Base-by-base conservation (phyloP, 30 jellyfish, hydroid and myxozoan genomes). In the Aurelia sp. region DNA sequence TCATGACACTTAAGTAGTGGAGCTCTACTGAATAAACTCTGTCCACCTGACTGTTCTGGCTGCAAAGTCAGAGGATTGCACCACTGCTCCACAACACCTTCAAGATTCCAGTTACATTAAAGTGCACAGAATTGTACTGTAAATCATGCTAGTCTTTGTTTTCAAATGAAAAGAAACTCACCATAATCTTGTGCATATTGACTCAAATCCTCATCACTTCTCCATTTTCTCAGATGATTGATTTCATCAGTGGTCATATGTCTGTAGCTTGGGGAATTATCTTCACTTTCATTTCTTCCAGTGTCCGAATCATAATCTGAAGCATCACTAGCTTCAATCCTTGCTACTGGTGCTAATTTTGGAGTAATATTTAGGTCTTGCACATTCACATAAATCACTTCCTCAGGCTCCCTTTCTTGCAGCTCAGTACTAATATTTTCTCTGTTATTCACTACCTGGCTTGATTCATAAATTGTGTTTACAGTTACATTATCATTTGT, bases 231-330 rank as follows among this genome's bases (percentile, higher is more conserved):
- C 48, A 93, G 47, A 16, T 60, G 62, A n/a, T 83, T 82, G 59
- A 86, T 86, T 78, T 93, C 97, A 62, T 93, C 98, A 40, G 69
- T 53, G 35, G 98, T 87, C 97, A 93, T 87, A 23, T 81, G 95
- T 61, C 97, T 71, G 78, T 76, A 92, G 53, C 63, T 51, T 13
- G 96, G 94, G 6, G 85, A 30, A 37, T 87, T 96, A 4, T 69
- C 81, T 33, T 74, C 88, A 23, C 62, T 79, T 33, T 87, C 77
- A 20, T 62, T 41, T 18, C 89, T 30, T 5, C 79, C 89, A 44
- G 69, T 44, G 65, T 84, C 87, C 18, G 94, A 74, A 37, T 91
- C 98, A 66, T 86, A 82, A 62, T 91, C 98, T 8, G 94, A 78
- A 10, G 92, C 92, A 81, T 84, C 93, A 31, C 84, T 84, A 18